These are phyloP conservation scores for Leptothorax acervorum DNA, from an alignment of 2,888 invertebrate genomes.

Conservation along the genomic window DNA sequence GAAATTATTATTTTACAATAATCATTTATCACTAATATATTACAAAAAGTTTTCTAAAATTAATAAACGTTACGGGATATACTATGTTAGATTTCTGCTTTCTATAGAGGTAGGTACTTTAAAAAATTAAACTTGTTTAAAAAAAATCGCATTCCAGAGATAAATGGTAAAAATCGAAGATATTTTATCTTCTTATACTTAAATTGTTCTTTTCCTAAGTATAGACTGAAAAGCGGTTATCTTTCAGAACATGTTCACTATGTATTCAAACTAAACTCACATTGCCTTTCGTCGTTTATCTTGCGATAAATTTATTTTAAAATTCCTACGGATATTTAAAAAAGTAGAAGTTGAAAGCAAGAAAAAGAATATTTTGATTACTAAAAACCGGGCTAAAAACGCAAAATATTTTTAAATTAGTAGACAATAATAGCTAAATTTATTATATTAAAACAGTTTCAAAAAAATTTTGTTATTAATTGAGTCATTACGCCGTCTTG, in stretches of 20 bases:
- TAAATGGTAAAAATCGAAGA: neutral
- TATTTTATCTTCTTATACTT: neutral
- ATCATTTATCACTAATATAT: neutral
- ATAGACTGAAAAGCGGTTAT: neutral
- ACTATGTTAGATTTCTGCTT: neutral
- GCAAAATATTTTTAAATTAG: neutral
- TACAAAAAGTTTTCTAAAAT: neutral
- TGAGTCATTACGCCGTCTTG: neutral
- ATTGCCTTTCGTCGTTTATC: neutral
- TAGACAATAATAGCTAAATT: neutral
- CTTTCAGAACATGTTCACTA: neutral
- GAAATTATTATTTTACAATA: neutral
- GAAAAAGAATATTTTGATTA: neutral
- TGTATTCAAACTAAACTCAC: neutral
- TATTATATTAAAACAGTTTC: neutral
- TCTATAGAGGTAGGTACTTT: neutral
- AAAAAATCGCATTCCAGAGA: neutral
- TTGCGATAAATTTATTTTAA: neutral
- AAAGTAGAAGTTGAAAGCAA: neutral
- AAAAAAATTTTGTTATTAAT: neutral
- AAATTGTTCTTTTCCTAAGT: neutral
- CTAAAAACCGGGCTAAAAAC: neutral
- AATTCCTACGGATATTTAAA: neutral
- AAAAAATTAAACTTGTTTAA: neutral
- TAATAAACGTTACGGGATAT: neutral